These are phyloP conservation scores for Drosophila pruinosa DNA, from an alignment of 1,140 invertebrate species.

Conservation along the genomic window DNA sequence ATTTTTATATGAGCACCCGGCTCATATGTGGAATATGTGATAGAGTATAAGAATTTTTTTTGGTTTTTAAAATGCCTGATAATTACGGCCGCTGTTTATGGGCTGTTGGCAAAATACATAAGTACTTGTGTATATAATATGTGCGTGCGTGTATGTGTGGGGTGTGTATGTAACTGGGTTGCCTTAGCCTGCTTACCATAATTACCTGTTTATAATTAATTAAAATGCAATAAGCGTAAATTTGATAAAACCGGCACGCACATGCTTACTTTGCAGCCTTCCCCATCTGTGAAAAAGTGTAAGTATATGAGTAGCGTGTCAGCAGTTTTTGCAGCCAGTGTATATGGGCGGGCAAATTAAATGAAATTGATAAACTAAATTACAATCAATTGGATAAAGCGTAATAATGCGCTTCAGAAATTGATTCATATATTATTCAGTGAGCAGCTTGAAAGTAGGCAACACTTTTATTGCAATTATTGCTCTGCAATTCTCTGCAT, in stretches of 20 bases:
- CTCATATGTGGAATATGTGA: slow-evolving; percentile 5
- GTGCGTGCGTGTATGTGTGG: slow-evolving; percentile 19
- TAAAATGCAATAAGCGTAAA: slow-evolving; percentile 82
- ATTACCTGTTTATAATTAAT: slow-evolving; percentile 82
- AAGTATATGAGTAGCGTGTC: slow-evolving; percentile 32
- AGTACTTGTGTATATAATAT: slow-evolving; percentile 10
- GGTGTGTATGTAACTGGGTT: slow-evolving; percentile 1
- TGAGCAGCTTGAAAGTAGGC: slow-evolving; percentile 26
- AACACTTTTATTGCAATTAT: slow-evolving; percentile 20
- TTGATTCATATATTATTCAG: slow-evolving; percentile 53
- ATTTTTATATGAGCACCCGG: slow-evolving; percentile 12
- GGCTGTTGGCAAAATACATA: slow-evolving; percentile 39
- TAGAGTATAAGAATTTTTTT: not conserved
- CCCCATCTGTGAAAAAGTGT: not conserved
- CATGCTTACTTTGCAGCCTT: slow-evolving; percentile 58
- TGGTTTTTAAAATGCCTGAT: slow-evolving; percentile 6
- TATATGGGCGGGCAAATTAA: slow-evolving; percentile 39
- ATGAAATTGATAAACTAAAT: slow-evolving; percentile 74
- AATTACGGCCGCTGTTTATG: slow-evolving; percentile 30
- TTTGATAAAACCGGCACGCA: slow-evolving; percentile 73
- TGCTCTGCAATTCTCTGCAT: slow-evolving; percentile 34
- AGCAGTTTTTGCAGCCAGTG: slow-evolving; percentile 32
- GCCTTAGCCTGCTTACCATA: slow-evolving; percentile 71
- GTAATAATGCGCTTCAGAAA: slow-evolving; percentile 50
- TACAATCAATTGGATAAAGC: slow-evolving; percentile 68